A percentile compares a stretch with the other conserved stretches of the same genome.
Evolutionary conservation across 37 sponge, comb jelly and placozoan genomes (phyloP).

Genomic region (Halichondria panicea): DNA sequence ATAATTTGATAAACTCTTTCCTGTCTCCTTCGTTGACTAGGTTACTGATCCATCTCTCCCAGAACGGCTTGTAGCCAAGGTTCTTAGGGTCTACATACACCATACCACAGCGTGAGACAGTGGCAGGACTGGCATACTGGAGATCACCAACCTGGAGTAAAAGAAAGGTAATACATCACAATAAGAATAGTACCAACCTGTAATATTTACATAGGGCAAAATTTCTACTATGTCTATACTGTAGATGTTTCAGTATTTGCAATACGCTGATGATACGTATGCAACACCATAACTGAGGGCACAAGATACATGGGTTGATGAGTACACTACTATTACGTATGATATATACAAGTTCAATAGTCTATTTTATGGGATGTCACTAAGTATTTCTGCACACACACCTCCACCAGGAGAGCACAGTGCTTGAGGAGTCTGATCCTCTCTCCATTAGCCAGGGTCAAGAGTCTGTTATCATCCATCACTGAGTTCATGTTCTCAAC

Average conservation of each 20-base stretch:
- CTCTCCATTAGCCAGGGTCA: conserved; percentile 99
- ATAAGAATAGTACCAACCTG: background rate
- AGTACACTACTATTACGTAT: background rate
- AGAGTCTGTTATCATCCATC: conserved; percentile 98
- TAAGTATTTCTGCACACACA: conserved; percentile 27
- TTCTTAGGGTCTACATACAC: conserved; percentile 99
- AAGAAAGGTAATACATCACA: background rate
- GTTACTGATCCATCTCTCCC: conserved; percentile 85
- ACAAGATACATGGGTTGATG: background rate
- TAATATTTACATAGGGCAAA: background rate
- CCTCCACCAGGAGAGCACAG: conserved; percentile 97
- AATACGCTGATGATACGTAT: background rate
- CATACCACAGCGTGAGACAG: conserved; percentile 99
- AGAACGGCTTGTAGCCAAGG: conserved; percentile 93
- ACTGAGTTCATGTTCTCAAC: conserved; percentile 99
- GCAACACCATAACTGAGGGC: background rate
- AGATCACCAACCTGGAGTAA: conserved; percentile 81
- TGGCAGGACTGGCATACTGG: conserved; percentile 99
- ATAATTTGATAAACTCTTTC: conserved; percentile 66
- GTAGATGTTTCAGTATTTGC: background rate
- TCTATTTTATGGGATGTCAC: too few species aligned
- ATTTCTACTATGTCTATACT: background rate
- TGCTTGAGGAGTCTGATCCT: conserved; percentile 97
- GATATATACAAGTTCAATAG: too few species aligned
- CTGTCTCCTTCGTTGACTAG: conserved; percentile 68